Conservation (phyloP, 2,888 invertebrate species). For the Amblyteles armatorius region DNA sequence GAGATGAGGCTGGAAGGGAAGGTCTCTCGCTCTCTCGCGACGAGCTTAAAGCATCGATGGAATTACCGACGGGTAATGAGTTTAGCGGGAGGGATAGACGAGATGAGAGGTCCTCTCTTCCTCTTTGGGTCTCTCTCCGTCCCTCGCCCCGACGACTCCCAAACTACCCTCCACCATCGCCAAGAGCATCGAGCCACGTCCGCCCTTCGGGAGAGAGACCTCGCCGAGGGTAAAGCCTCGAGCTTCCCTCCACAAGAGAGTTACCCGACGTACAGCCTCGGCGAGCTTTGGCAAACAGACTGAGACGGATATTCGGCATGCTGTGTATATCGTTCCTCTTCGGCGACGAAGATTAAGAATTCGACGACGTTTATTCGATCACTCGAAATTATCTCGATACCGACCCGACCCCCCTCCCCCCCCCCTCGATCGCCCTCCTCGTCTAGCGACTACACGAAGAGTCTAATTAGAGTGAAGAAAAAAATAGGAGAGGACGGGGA, state of each 20-base stretch:
- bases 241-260: constrained; percentile 43
- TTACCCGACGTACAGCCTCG: constrained; percentile 17
- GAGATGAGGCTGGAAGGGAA: constrained; percentile 27
- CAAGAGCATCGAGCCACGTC: constrained; percentile 43
- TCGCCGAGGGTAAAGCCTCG: constrained; percentile 48
- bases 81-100: constrained; percentile 81
- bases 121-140: constrained; percentile 28
- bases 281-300: constrained; percentile 47
- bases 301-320: constrained; percentile 30
- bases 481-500: constrained; percentile 2
- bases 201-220: constrained; percentile 46
- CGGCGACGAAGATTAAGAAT: constrained; percentile 63
- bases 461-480: constrained; percentile 60
- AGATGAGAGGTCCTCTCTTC: constrained; percentile 75
- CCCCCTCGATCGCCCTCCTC: too few relatives aligned
- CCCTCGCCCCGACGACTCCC: not conserved
- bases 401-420: constrained; percentile 13
- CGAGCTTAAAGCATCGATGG: constrained; percentile 82
- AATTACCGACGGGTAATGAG: constrained; percentile 83
- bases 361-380: constrained; percentile 77
- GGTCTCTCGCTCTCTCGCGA: constrained; percentile 52
- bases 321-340: not conserved
- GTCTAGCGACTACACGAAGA: not conserved
- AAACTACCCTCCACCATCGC: constrained; percentile 25
- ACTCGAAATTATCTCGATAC: constrained; percentile 76